phyloP scores from a whole-genome alignment of 2,888 invertebrate genomes.

The Rhagonycha lutea region DNA sequence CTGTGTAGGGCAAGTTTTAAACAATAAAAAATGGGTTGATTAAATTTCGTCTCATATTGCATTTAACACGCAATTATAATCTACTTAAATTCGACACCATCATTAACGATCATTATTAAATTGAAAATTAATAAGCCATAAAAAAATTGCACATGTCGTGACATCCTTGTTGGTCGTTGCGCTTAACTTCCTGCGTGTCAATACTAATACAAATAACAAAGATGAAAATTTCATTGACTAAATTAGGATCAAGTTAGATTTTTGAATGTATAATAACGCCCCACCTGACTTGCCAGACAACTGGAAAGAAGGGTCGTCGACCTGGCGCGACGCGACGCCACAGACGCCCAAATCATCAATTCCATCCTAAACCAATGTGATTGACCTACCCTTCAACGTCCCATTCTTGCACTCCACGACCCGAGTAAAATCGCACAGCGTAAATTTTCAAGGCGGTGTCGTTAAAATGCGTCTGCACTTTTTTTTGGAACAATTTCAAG shows the following conservation, averaged over 20 bases:
- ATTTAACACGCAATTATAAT: neutral
- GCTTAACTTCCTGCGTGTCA: neutral
- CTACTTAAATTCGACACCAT: neutral
- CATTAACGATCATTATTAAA: neutral
- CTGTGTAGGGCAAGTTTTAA: neutral
- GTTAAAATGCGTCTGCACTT: neutral
- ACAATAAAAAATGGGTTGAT: neutral
- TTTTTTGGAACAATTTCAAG: neutral
- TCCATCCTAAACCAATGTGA: constrained; percentile 31
- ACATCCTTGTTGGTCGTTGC: neutral
- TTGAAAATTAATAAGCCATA: neutral
- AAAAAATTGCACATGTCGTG: neutral
- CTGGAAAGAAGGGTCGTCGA: constrained; percentile 36
- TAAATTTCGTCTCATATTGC: neutral
- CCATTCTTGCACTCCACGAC: constrained; percentile 19
- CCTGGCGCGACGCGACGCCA: constrained; percentile 37
- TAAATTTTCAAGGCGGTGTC: constrained; percentile 17
- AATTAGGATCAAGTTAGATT: neutral
- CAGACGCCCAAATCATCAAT: constrained; percentile 31
- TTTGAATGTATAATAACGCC: constrained; percentile 9
- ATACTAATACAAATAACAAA: neutral
- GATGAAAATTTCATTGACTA: neutral
- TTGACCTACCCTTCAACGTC: constrained; percentile 32
- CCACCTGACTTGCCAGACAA: constrained; percentile 40
- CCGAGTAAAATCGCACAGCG: constrained; percentile 11